Conservation (phyloP, 2,113 vertebrate genomes). For the Ictalurus furcatus region DNA sequence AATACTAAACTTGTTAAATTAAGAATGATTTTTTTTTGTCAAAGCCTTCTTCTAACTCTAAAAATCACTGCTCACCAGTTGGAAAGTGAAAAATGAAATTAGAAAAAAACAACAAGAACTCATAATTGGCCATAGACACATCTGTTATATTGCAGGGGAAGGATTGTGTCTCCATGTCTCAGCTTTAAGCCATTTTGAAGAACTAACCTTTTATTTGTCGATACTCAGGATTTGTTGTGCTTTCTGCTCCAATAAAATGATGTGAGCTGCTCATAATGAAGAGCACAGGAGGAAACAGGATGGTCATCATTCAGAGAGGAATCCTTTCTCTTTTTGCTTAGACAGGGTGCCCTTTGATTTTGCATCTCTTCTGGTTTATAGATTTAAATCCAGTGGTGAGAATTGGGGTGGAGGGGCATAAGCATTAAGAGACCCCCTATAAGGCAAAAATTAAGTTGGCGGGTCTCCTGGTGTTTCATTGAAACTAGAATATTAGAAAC, state of each 20-base stretch:
- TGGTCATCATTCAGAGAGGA: neutral
- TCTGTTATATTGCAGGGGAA: neutral
- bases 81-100: neutral
- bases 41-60: too few species aligned
- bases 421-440: too few species aligned
- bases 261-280: constrained; percentile 8
- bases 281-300: neutral
- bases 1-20: too few species aligned
- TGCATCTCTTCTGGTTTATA: neutral
- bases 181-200: neutral
- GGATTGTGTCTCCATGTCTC: neutral
- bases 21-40: neutral
- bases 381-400: neutral
- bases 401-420: too few species aligned
- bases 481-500: too few species aligned
- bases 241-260: neutral
- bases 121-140: neutral
- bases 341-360: neutral
- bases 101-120: neutral
- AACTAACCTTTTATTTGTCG: constrained; percentile 8
- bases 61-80: neutral
- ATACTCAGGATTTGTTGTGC: constrained; percentile 6
- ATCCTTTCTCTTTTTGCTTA: neutral
- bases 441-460: too few species aligned
- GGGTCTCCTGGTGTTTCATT: too few species aligned